Percentiles rank a stretch among this genome's conserved stretches.
Evolutionary conservation across 2,113 vertebrate species (phyloP).

Genomic region (Chloropsis cyanopogon): DNA sequence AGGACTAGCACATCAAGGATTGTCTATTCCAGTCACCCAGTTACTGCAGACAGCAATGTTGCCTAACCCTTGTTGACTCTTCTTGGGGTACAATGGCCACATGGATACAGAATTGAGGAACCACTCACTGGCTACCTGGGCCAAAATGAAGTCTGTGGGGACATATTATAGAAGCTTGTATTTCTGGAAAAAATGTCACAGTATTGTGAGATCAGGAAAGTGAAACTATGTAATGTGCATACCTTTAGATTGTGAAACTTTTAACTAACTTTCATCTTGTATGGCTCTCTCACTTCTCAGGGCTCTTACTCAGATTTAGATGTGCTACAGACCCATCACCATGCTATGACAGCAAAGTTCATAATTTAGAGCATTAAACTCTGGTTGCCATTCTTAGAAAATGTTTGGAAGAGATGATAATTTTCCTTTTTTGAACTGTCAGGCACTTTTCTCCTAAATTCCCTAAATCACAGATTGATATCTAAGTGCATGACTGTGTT

Average conservation of each 20-base stretch:
- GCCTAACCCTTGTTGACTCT: background rate
- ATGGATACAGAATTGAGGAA: background rate
- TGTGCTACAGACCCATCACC: background rate
- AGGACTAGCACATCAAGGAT: background rate
- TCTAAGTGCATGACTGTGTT: background rate
- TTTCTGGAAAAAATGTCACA: background rate
- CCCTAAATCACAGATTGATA: background rate
- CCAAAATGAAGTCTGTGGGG: background rate
- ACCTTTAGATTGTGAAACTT: background rate
- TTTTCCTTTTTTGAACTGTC: slow-evolving; percentile 26
- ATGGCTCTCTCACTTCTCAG: background rate
- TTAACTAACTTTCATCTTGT: background rate
- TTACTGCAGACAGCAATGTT: background rate
- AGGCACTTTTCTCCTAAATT: slow-evolving; percentile 2
- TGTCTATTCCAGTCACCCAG: background rate
- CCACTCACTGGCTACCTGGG: background rate
- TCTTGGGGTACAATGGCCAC: background rate
- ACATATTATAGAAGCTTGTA: background rate
- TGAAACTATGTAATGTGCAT: background rate
- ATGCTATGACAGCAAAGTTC: background rate
- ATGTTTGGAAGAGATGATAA: background rate
- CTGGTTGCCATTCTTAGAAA: background rate
- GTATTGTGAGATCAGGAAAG: background rate
- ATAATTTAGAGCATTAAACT: background rate
- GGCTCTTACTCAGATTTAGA: background rate